Conservation (phyloP, 2,888 invertebrate genomes). For the Rhyacophila evoluta region DNA sequence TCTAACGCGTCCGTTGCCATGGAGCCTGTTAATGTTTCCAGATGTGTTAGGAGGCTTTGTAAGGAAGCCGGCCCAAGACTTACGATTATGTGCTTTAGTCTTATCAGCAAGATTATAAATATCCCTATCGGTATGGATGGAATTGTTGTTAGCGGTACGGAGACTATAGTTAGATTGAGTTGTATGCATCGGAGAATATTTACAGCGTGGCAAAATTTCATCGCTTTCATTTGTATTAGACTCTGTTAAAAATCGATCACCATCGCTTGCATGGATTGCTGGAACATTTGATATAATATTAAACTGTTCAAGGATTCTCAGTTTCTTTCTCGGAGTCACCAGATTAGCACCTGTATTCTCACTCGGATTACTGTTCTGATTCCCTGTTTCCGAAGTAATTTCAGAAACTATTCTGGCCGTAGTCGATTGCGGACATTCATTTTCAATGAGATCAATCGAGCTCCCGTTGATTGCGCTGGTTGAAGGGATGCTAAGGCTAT, state of each 20-base stretch:
- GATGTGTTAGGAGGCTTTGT: constrained; percentile 41
- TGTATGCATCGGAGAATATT: constrained; percentile 40
- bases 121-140: constrained; percentile 43
- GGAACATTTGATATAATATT: constrained; percentile 32
- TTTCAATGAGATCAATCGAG: background rate
- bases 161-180: constrained; percentile 54
- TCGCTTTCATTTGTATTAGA: constrained; percentile 26
- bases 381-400: background rate
- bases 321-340: constrained; percentile 41
- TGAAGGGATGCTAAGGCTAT: background rate
- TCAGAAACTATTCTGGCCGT: background rate
- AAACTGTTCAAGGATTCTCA: constrained; percentile 45
- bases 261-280: constrained; percentile 14
- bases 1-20: constrained; percentile 51
- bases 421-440: background rate
- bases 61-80: constrained; percentile 54
- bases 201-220: constrained; percentile 31
- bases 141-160: constrained; percentile 44
- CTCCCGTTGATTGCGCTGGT: background rate
- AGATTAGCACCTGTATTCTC: constrained; percentile 34
- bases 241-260: constrained; percentile 33
- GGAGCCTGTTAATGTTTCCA: constrained; percentile 40
- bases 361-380: background rate
- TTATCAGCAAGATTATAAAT: constrained; percentile 34
- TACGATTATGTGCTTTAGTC: constrained; percentile 51